Conservation (phyloP, 2,113 vertebrate species). For the Dipodomys merriami region DNA sequence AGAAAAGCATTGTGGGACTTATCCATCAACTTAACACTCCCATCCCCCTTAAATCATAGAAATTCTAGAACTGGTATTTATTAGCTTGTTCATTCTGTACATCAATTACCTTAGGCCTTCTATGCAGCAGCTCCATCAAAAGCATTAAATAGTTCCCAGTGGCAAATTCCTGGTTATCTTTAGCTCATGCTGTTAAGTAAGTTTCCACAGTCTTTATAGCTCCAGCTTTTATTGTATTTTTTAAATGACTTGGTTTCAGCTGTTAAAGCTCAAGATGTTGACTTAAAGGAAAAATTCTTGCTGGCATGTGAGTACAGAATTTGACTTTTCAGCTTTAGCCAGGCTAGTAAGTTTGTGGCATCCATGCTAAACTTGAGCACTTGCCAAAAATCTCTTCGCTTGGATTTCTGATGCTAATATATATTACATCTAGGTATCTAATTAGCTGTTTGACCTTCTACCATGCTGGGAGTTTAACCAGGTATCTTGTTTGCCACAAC, state of each 20-base stretch:
- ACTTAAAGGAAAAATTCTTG: constrained; percentile 70
- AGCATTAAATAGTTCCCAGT: constrained; percentile 78
- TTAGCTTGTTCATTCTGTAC: constrained; percentile 77
- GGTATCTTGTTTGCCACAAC: neutral
- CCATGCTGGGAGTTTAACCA: neutral
- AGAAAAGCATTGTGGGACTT: constrained; percentile 68
- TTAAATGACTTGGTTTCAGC: constrained; percentile 74
- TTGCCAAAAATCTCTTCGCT: neutral
- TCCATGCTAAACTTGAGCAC: neutral
- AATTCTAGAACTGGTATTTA: constrained; percentile 77
- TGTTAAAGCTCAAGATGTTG: constrained; percentile 68
- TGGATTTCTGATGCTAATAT: constrained; percentile 38
- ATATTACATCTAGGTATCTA: neutral
- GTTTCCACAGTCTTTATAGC: constrained; percentile 78
- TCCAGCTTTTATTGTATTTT: constrained; percentile 77
- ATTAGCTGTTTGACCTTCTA: neutral
- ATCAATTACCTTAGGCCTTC: constrained; percentile 78
- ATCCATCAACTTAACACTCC: constrained; percentile 75
- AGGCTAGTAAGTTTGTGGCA: neutral
- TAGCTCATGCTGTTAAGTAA: constrained; percentile 78
- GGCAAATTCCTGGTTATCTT: constrained; percentile 81
- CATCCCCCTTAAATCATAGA: constrained; percentile 71
- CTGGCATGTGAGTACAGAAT: constrained; percentile 9
- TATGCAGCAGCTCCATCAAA: constrained; percentile 70
- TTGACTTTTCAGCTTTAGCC: constrained; percentile 52